Evolutionary conservation across 2,113 vertebrate genomes (phyloP), one percentile per base, ranked within the genome.

Genomic region (Ctenomys sociabilis): DNA sequence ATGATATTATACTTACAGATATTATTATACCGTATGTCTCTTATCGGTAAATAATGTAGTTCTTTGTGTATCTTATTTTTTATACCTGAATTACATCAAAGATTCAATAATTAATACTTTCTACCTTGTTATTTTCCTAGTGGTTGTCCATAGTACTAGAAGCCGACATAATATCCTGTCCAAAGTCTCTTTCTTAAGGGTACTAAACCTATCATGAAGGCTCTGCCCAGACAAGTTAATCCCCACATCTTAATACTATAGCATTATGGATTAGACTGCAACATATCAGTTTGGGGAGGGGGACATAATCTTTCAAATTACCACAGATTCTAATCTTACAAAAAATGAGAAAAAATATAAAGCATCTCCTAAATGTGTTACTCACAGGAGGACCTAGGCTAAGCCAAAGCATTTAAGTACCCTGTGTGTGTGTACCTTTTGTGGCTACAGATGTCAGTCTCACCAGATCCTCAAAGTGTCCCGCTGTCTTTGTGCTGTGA

Each of bases 401-500:
- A 70, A 80, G 22, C 16, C 12, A 26, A 37, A 73, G 87, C 54
- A 63, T 54, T 57, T 84, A 82, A 83, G 40, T 32, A 19, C 72
- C 85, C 43, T 16, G 30, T 70, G 32, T 24, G 54, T 82, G 77
- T 21, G 24, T 37, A 54, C 26, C 75, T 78, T 85, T 86, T 81
- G 61, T 57, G 66, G 7, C n/a, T 73, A 70, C 19, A 66, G 84
- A 57, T 78, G n/a, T 91, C 49, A 70, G 78, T 86, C 54, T 94
- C 91, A 52, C 40, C 82, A 83, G 80, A 91, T 94, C n/a, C 91
- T 83, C 45, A 54, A 85, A 85, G 40, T 37, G 64, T 59, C 52
- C 43, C 82, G 52, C 10, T 30, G 10, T 16, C 93, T 78, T 73
- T 63, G 59, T 43, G 63, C 21, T 70, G 61, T 77, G 28, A 84